Conservation (phyloP, 1,140 invertebrate genomes). For the Parasteatoda tepidariorum region DNA sequence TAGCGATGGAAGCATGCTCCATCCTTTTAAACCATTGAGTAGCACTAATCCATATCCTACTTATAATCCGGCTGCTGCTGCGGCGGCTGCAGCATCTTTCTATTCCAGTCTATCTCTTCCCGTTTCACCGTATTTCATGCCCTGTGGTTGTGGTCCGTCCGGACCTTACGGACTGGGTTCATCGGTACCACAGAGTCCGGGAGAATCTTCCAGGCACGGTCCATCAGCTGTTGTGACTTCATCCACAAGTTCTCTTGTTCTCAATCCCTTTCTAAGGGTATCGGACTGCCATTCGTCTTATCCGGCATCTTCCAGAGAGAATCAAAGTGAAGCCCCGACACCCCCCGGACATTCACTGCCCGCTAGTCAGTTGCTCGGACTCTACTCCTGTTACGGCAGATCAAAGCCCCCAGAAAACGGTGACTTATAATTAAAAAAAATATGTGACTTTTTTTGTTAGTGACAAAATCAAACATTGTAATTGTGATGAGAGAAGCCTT, state of each 20-base stretch:
- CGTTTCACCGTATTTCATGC: constrained; percentile 58
- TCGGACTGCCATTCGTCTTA: constrained; percentile 47
- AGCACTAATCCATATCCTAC: constrained; percentile 28
- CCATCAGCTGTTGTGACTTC: constrained; percentile 37
- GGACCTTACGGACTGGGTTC: constrained; percentile 43
- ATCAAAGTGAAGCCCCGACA: constrained; percentile 20
- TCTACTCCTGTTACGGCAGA: constrained; percentile 41
- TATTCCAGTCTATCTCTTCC: constrained; percentile 45
- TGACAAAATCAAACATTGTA: background rate
- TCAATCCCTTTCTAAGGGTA: constrained; percentile 59
- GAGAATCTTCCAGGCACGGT: constrained; percentile 9
- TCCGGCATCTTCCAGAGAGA: constrained; percentile 26
- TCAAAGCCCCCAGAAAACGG: constrained; percentile 49
- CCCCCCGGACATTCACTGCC: constrained; percentile 39
- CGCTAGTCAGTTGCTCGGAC: constrained; percentile 48
- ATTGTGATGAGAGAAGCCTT: background rate
- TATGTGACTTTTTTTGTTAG: background rate
- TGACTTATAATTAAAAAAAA: constrained; percentile 32
- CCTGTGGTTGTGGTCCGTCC: constrained; percentile 60
- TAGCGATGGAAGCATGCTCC: background rate
- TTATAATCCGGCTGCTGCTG: constrained; percentile 27
- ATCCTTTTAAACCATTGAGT: constrained; percentile 40
- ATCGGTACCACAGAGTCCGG: constrained; percentile 10
- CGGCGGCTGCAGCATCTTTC: constrained; percentile 47
- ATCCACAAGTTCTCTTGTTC: constrained; percentile 38